phyloP scores from a whole-genome alignment of 2,888 invertebrate genomes.

The Nysson spinosus region DNA sequence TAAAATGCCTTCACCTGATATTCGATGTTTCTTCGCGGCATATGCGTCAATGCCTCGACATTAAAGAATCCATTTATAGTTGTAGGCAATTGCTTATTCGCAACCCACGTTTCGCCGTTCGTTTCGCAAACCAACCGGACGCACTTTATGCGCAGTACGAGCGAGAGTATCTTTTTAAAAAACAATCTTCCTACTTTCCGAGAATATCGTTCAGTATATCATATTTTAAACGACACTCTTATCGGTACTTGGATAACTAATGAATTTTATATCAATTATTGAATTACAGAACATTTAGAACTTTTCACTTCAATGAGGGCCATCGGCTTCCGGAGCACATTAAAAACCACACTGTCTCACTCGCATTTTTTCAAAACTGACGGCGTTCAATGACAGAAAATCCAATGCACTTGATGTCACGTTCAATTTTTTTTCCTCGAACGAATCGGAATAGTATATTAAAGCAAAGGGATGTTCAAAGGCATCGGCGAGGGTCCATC shows the following conservation, averaged over 20 bases:
- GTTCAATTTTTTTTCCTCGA: slow-evolving; percentile 22
- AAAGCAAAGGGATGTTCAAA: slow-evolving; percentile 1
- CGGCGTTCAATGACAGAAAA: neutral
- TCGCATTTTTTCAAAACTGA: neutral
- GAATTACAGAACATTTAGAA: too few relatives aligned
- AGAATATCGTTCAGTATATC: neutral
- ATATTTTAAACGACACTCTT: too few relatives aligned
- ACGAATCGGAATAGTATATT: neutral
- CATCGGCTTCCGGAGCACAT: neutral
- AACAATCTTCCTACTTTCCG: neutral
- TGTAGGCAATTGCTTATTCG: slow-evolving; percentile 26
- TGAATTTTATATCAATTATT: neutral
- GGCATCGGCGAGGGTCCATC: neutral
- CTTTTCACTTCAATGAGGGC: too few relatives aligned
- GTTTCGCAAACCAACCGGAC: slow-evolving; percentile 52
- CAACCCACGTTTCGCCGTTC: slow-evolving; percentile 48
- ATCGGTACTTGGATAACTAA: too few relatives aligned
- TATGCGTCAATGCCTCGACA: slow-evolving; percentile 35
- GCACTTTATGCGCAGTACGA: slow-evolving; percentile 32
- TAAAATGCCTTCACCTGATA: neutral
- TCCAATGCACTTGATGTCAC: neutral
- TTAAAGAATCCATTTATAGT: slow-evolving; percentile 57
- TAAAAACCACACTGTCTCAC: neutral
- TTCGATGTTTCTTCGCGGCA: slow-evolving; percentile 14
- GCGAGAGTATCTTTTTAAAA: slow-evolving; percentile 2